phyloP scores from a whole-genome alignment of 1,140 invertebrate species.

The Probaryconus sp. region DNA sequence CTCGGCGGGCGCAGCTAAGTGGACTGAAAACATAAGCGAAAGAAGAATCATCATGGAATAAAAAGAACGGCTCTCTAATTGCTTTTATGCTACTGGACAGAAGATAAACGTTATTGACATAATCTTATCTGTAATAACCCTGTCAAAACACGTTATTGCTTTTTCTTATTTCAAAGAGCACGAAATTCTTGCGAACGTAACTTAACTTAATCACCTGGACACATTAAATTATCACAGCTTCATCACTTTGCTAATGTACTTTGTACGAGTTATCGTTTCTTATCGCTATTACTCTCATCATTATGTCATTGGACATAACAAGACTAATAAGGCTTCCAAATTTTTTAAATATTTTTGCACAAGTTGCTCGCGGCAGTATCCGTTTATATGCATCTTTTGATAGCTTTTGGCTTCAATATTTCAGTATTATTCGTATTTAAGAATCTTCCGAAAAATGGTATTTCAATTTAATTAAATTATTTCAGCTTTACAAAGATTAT shows the following conservation, averaged over 20 bases:
- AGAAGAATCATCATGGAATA: slow-evolving; percentile 23
- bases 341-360: slow-evolving; percentile 3
- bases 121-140: slow-evolving; percentile 54
- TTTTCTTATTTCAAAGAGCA: slow-evolving; percentile 44
- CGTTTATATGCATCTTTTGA: too few relatives aligned
- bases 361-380: too few relatives aligned
- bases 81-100: slow-evolving; percentile 56
- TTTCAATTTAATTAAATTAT: too few relatives aligned
- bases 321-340: slow-evolving; percentile 10
- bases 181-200: slow-evolving; percentile 35
- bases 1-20: slow-evolving; percentile 38
- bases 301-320: slow-evolving; percentile 36
- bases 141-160: slow-evolving; percentile 58
- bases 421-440: too few relatives aligned
- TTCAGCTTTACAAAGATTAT: too few relatives aligned
- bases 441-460: too few relatives aligned
- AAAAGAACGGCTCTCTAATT: slow-evolving; percentile 52
- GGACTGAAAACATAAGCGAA: slow-evolving; percentile 47
- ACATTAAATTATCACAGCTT: slow-evolving; percentile 35
- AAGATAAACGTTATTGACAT: slow-evolving; percentile 41
- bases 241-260: slow-evolving; percentile 54
- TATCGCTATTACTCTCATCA: slow-evolving; percentile 28
- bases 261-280: slow-evolving; percentile 29
- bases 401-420: too few relatives aligned
- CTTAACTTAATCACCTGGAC: slow-evolving; percentile 8